Base-by-base conservation (phyloP, 2,113 vertebrate species). In the Leuciscus idus region DNA sequence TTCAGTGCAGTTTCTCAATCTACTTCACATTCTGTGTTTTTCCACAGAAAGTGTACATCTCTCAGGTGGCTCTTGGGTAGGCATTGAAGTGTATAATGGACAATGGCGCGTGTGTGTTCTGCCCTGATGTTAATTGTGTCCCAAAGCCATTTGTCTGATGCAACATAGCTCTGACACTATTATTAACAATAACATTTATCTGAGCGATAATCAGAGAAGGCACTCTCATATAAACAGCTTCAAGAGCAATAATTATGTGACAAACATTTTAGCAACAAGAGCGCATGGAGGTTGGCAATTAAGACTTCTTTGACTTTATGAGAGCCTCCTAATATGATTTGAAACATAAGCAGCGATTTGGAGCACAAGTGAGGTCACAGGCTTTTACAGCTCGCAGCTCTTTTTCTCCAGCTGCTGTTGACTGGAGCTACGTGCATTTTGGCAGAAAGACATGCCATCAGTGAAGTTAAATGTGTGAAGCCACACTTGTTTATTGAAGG, bases 121-220 rank as follows among this genome's bases (percentile, higher is more conserved):
- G 36, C n/a, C 33, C 23, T 28, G 4, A 52, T 23, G 80, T 84
- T 57, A 90, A 88, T 83, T 80, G 59, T 83, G 43, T 88, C 86
- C 83, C 50, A 12, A 85, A 66, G 57, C 48, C 28, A 64, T 23
- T 11, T n/a, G 9, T 86, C 52, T 75, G 76, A 86, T 59, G 70
- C 73, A 28, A 64, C 68, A 83, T 83, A 72, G 64, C 39, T 79
- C 79, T 87, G 87, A 75, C 86, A 78, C 66, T 77, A 77, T 85
- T 83, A 89, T 89, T 84, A 89, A 78, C 81, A 89, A 86, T 87
- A 88, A 84, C 87, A 89, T 90, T 90, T 64, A 52, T 87, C 39
- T 81, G 74, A 90, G 80, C 21, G 28, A 83, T 81, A 89, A 91
- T 89, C 81, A 83, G 43, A 83, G 59, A 81, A 62, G 77, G 76